These are phyloP conservation scores for Apodemia duryi DNA, from an alignment of 2,888 invertebrate genomes.

Conservation along the genomic window DNA sequence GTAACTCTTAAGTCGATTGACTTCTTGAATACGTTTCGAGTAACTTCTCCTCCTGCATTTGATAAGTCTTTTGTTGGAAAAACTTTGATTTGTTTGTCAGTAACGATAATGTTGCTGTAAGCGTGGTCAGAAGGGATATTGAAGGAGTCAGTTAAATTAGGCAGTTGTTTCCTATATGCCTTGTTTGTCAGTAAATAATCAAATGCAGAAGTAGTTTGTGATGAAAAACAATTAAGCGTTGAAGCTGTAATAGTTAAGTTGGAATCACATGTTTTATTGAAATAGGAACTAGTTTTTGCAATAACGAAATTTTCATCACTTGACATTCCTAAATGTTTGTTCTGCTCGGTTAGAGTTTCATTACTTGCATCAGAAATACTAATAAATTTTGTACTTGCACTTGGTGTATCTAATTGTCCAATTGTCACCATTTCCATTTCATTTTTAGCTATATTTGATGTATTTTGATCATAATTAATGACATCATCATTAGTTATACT, in stretches of 20 bases:
- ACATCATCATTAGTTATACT: constrained; percentile 26
- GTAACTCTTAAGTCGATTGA: constrained; percentile 33
- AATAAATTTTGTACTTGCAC: background rate
- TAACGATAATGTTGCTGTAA: constrained; percentile 27
- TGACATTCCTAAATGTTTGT: constrained; percentile 27
- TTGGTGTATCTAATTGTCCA: constrained; percentile 2
- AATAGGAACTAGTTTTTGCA: constrained; percentile 42
- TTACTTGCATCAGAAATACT: constrained; percentile 29
- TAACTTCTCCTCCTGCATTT: constrained; percentile 23
- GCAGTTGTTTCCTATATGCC: no score
- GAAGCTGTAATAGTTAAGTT: constrained; percentile 34
- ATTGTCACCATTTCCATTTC: constrained; percentile 1
- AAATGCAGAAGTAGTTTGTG: background rate
- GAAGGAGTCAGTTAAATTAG: background rate
- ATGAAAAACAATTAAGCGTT: background rate
- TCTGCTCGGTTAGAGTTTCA: constrained; percentile 35
- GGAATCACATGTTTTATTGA: constrained; percentile 37
- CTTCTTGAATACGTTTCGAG: constrained; percentile 41
- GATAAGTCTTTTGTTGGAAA: constrained; percentile 29
- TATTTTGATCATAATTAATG: constrained; percentile 28
- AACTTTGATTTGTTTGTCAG: constrained; percentile 27
- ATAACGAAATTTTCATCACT: constrained; percentile 40
- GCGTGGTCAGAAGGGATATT: background rate
- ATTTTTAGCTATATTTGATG: constrained; percentile 29
- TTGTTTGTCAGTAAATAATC: background rate